Percentiles rank a stretch among this genome's conserved stretches.
These are phyloP conservation scores for Oriolus oriolus DNA, from an alignment of 2,113 vertebrate species.

Conservation along the genomic window DNA sequence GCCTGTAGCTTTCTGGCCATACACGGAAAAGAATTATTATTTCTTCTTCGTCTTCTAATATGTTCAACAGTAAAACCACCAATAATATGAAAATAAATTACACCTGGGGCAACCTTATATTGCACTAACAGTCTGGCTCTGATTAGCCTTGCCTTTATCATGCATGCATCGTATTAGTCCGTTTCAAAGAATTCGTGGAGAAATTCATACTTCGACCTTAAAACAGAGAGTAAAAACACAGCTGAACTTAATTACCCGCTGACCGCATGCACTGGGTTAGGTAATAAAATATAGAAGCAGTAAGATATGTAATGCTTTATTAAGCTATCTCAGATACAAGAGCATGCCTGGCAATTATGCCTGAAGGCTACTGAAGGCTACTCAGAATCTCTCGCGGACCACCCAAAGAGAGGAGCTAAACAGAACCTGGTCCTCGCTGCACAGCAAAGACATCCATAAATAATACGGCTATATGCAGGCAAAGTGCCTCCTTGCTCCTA, in stretches of 20 bases:
- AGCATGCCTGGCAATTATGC: constrained; percentile 85
- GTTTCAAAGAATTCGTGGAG: constrained; percentile 83
- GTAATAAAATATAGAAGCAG: constrained; percentile 90
- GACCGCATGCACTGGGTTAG: constrained; percentile 90
- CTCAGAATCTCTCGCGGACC: constrained; percentile 90
- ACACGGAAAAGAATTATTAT: constrained; percentile 60
- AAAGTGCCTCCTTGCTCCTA: constrained; percentile 45
- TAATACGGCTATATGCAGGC: constrained; percentile 44
- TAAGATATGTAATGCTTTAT: constrained; percentile 98
- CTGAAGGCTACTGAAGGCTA: constrained; percentile 89
- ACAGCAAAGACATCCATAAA: constrained; percentile 66
- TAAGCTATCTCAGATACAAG: constrained; percentile 92
- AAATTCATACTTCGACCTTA: constrained; percentile 80
- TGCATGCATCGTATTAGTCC: constrained; percentile 84
- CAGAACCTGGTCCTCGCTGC: constrained; percentile 60
- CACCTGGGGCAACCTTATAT: constrained; percentile 80
- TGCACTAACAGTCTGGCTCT: constrained; percentile 80
- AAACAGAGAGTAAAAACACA: constrained; percentile 91
- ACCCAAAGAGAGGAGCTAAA: constrained; percentile 85
- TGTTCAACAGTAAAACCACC: constrained; percentile 66
- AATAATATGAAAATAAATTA: constrained; percentile 76
- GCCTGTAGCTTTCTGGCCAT: constrained; percentile 44
- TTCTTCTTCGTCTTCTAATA: constrained; percentile 67
- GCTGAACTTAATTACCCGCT: constrained; percentile 95
- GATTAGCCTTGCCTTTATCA: constrained; percentile 82